Evolutionary conservation across 64 coral and sea anemone species (phyloP).

Genomic region (Dendronephthya gigantea): DNA sequence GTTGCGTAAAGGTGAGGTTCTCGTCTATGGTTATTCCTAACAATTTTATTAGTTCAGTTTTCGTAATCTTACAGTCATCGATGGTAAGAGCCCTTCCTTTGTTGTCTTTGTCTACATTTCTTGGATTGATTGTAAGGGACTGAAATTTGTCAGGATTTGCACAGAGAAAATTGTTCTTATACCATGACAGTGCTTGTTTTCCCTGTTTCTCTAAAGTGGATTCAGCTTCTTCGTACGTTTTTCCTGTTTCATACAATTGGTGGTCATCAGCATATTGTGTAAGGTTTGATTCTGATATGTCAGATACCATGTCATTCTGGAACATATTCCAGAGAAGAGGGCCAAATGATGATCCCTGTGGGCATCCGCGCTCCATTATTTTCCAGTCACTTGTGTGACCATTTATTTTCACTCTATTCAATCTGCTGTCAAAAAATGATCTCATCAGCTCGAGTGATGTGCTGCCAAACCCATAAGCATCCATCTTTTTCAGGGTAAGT

Average conservation of each 20-base stretch:
- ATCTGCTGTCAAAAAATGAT: background rate
- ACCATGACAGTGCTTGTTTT: background rate
- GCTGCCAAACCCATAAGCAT: background rate
- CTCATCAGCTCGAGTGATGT: background rate
- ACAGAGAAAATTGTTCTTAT: background rate
- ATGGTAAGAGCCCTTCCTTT: background rate
- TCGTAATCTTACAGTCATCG: background rate
- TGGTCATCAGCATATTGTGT: background rate
- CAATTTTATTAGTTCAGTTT: background rate
- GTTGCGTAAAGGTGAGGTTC: background rate
- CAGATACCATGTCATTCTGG: background rate
- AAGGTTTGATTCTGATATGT: background rate
- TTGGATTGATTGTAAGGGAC: background rate
- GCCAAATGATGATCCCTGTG: background rate
- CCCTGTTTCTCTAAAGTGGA: background rate
- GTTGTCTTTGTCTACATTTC: background rate
- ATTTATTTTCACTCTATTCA: conserved; percentile 1
- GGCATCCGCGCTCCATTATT: background rate
- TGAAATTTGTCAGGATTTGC: conserved; percentile 2
- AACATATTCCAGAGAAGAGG: conserved; percentile 1
- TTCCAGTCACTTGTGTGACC: background rate
- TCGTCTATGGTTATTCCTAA: background rate
- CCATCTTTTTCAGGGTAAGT: background rate
- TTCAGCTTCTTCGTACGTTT: background rate
- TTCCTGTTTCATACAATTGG: conserved; percentile 4